These are phyloP conservation scores for Aegithalos caudatus DNA, from an alignment of 2,113 vertebrate species.

Conservation along the genomic window DNA sequence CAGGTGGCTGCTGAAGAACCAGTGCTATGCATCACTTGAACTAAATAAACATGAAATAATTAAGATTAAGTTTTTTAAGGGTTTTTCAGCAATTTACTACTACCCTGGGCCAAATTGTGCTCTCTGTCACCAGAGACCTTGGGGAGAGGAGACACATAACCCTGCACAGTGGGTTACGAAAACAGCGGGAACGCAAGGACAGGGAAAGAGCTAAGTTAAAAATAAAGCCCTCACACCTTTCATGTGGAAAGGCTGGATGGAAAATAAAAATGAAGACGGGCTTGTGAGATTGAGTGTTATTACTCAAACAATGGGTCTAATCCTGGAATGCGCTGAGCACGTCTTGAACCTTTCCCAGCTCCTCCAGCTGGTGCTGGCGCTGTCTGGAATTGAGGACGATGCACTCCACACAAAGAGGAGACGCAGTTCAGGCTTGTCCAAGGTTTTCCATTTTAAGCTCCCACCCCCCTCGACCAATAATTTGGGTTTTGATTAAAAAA, in stretches of 20 bases:
- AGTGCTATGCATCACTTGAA: not conserved
- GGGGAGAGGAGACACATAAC: not conserved
- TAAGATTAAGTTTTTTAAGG: not conserved
- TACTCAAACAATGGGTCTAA: conserved; percentile 29
- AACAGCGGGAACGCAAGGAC: not conserved
- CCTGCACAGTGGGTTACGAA: not conserved
- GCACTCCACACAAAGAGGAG: not conserved
- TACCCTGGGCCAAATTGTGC: not conserved
- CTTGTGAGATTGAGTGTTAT: conserved; percentile 19
- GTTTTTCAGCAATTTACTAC: not conserved
- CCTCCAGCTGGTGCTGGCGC: not conserved
- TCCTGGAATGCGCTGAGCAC: not conserved
- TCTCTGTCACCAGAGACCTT: not conserved
- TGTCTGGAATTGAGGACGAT: not conserved
- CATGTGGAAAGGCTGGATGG: not conserved
- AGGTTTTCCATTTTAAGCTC: not conserved
- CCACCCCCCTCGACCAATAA: not conserved
- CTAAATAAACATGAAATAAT: not conserved
- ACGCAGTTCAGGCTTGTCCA: not conserved
- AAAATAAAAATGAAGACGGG: not conserved
- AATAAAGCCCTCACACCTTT: not conserved
- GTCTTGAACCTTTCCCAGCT: not conserved
- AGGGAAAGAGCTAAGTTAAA: not conserved
- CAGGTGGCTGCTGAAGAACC: not conserved
- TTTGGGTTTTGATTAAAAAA: not conserved